phyloP scores from a whole-genome alignment of 2,797 vertebrate species.

The Scolopax bukidnonensis region DNA sequence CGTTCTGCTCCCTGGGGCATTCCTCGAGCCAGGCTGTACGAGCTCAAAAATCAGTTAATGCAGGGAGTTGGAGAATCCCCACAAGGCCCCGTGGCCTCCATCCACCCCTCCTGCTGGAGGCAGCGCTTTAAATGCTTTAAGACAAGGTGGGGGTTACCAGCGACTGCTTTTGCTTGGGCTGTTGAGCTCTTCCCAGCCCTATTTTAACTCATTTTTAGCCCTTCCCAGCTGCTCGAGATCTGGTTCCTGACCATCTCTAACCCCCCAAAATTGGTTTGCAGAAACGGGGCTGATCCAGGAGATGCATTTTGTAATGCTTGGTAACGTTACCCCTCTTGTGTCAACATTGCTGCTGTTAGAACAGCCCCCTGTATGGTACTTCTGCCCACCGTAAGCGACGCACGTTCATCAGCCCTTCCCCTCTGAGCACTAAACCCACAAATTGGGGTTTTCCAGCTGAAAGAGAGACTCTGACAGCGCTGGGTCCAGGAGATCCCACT shows the following conservation, averaged over 20 bases:
- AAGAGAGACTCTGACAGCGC: rapidly evolving
- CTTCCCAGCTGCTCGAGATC: background rate
- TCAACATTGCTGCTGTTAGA: background rate
- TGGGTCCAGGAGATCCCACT: background rate
- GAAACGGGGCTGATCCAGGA: background rate
- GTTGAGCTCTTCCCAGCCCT: background rate
- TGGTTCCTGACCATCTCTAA: background rate
- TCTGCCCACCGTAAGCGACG: background rate
- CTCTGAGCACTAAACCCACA: background rate
- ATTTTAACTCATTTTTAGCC: background rate
- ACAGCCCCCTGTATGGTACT: background rate
- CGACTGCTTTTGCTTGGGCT: background rate
- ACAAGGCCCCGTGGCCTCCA: background rate
- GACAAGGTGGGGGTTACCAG: background rate
- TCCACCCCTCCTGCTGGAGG: background rate
- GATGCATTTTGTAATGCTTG: background rate
- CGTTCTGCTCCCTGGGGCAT: background rate
- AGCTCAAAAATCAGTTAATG: background rate
- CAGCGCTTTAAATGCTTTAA: background rate
- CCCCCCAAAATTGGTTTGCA: background rate
- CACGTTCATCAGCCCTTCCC: background rate
- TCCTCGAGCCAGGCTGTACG: background rate
- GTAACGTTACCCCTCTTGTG: background rate
- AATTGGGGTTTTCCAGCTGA: background rate
- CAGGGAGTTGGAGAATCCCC: background rate